These are phyloP conservation scores for Drosophila albomicans DNA, from an alignment of 1,140 invertebrate genomes.

Conservation along the genomic window DNA sequence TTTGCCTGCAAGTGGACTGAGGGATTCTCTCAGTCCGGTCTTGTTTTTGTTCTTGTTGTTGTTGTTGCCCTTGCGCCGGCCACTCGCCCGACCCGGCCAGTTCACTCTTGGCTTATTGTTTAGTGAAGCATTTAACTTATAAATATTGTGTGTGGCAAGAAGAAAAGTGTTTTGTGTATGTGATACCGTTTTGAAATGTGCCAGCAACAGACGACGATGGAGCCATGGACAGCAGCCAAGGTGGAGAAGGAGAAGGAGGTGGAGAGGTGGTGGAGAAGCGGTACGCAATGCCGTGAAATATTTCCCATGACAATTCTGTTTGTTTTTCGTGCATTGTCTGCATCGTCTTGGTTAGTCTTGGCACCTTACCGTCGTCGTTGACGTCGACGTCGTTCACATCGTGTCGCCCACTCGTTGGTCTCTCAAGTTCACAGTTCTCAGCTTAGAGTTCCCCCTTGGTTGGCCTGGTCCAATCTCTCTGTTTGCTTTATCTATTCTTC, in stretches of 20 bases:
- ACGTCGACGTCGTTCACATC: constrained; percentile 40
- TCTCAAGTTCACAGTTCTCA: constrained; percentile 30
- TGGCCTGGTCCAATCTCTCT: constrained; percentile 59
- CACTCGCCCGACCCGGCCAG: constrained; percentile 15
- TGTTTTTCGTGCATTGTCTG: constrained; percentile 82
- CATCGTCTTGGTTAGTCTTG: constrained; percentile 48
- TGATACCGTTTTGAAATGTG: constrained; percentile 81
- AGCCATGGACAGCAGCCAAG: constrained; percentile 28
- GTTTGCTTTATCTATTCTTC: constrained; percentile 76
- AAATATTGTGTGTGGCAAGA: constrained; percentile 77
- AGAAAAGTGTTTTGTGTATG: constrained; percentile 78
- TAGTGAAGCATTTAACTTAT: constrained; percentile 83
- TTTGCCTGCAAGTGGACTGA: constrained; percentile 3
- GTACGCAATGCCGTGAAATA: constrained; percentile 65
- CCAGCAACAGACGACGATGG: constrained; percentile 40
- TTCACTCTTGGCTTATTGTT: constrained; percentile 72
- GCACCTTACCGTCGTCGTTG: constrained; percentile 51
- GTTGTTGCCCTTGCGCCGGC: neutral
- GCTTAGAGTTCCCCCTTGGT: constrained; percentile 33
- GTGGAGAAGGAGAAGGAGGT: neutral
- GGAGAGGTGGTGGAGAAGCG: constrained; percentile 31
- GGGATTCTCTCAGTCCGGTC: neutral
- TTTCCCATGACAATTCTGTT: constrained; percentile 83
- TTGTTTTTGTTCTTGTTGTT: neutral
- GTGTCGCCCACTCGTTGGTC: constrained; percentile 70